phyloP scores from a whole-genome alignment of 2,113 vertebrate species.

The Lucifuga dentata region DNA sequence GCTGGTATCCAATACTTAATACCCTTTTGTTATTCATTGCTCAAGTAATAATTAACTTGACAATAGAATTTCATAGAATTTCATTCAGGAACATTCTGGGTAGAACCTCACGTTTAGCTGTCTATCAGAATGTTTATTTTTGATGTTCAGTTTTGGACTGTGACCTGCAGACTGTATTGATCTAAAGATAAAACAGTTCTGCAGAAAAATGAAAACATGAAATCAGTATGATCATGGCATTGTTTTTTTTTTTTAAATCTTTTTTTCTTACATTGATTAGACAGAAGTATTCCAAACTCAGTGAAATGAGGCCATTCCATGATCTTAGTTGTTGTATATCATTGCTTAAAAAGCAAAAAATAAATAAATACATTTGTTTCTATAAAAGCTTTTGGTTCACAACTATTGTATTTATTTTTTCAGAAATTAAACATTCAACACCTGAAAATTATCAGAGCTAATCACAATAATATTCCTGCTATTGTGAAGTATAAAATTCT shows the following conservation, averaged over 20 bases:
- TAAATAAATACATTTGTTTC: too few species aligned
- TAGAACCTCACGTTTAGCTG: constrained; percentile 3
- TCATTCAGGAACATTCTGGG: not conserved
- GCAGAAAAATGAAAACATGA: constrained; percentile 12
- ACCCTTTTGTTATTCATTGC: not conserved
- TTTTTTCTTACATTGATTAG: too few species aligned
- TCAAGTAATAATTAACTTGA: not conserved
- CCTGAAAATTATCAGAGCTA: too few species aligned
- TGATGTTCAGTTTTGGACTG: constrained; percentile 52
- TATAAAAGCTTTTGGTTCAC: not conserved
- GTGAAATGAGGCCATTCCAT: not conserved
- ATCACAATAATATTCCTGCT: too few species aligned
- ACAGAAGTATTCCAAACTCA: too few species aligned
- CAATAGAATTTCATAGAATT: constrained; percentile 17
- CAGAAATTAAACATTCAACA: too few species aligned
- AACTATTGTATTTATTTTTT: too few species aligned
- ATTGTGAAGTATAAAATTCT: too few species aligned
- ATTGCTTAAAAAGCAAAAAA: too few species aligned
- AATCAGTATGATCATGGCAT: not conserved
- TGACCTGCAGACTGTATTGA: constrained; percentile 27
- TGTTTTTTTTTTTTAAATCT: too few species aligned
- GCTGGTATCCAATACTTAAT: too few species aligned
- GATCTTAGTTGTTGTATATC: too few species aligned
- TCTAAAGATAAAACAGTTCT: constrained; percentile 26
- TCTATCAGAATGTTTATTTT: constrained; percentile 29